These are phyloP conservation scores for Chiridota heheva DNA, from an alignment of 35 echinoderm and acorn worm species.

Conservation along the genomic window DNA sequence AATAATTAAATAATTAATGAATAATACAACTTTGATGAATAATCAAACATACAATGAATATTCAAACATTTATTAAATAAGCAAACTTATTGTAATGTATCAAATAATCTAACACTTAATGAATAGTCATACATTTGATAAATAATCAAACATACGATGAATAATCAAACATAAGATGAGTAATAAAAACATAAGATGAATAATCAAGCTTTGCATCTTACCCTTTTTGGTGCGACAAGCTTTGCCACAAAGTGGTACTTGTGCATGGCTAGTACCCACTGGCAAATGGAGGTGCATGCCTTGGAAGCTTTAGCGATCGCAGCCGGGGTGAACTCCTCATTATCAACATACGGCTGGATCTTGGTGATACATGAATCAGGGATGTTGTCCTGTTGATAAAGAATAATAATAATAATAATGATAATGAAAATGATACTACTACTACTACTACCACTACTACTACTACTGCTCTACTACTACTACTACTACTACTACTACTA, in stretches of 20 bases:
- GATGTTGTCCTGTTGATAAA: conserved; percentile 79
- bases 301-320: conserved; percentile 94
- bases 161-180: too few species aligned
- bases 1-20: too few species aligned
- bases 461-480: neutral
- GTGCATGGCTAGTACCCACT: conserved; percentile 95
- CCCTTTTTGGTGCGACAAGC: conserved; percentile 92
- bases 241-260: conserved; percentile 99
- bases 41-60: too few species aligned
- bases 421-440: too few species aligned
- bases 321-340: conserved; percentile 89
- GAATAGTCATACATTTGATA: too few species aligned
- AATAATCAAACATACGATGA: too few species aligned
- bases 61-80: too few species aligned
- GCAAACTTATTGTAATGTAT: too few species aligned
- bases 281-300: conserved; percentile 98
- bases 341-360: conserved; percentile 94
- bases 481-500: neutral
- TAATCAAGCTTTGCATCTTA: conserved; percentile 56
- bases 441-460: neutral
- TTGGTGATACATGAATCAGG: conserved; percentile 79
- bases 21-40: too few species aligned
- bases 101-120: too few species aligned
- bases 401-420: neutral
- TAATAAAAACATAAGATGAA: too few species aligned